phyloP scores from a whole-genome alignment of 2,888 invertebrate species.

The Heliconius ismenius region DNA sequence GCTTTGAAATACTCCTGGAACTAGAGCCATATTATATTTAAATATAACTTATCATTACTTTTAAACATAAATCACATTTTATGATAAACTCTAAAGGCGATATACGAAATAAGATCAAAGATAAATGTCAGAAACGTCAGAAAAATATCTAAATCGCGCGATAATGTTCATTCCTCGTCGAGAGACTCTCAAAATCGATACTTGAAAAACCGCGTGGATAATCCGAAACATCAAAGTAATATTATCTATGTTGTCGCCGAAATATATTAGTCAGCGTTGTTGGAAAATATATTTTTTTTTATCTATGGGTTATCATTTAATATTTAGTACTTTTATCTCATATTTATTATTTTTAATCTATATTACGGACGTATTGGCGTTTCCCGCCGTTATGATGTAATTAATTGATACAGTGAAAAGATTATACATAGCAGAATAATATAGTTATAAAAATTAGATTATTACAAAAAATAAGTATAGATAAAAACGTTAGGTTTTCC shows the following conservation, averaged over 20 bases:
- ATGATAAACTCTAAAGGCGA: not conserved
- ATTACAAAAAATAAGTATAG: too few relatives aligned
- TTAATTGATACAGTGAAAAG: not conserved
- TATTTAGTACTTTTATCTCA: constrained; percentile 7
- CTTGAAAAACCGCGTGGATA: not conserved
- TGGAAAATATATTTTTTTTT: constrained; percentile 5
- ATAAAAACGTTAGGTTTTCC: too few relatives aligned
- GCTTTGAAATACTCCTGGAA: constrained; percentile 35
- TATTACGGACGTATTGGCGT: not conserved
- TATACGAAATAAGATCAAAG: not conserved
- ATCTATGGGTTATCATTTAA: not conserved
- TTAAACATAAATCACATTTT: not conserved
- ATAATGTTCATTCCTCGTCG: constrained; percentile 1
- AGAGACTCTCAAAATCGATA: constrained; percentile 19
- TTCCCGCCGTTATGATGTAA: not conserved
- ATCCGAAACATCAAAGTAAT: constrained; percentile 11
- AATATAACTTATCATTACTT: not conserved
- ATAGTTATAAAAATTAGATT: too few relatives aligned
- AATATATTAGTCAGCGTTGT: not conserved
- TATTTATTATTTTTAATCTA: not conserved
- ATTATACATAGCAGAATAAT: too few relatives aligned
- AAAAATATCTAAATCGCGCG: constrained; percentile 11
- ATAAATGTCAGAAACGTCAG: constrained; percentile 4
- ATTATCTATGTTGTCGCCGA: not conserved
- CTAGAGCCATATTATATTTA: constrained; percentile 6